Percentiles rank a stretch among this genome's conserved stretches.
phyloP scores from a whole-genome alignment of 2,113 vertebrate genomes.

The Cryptoleucopteryx plumbea region DNA sequence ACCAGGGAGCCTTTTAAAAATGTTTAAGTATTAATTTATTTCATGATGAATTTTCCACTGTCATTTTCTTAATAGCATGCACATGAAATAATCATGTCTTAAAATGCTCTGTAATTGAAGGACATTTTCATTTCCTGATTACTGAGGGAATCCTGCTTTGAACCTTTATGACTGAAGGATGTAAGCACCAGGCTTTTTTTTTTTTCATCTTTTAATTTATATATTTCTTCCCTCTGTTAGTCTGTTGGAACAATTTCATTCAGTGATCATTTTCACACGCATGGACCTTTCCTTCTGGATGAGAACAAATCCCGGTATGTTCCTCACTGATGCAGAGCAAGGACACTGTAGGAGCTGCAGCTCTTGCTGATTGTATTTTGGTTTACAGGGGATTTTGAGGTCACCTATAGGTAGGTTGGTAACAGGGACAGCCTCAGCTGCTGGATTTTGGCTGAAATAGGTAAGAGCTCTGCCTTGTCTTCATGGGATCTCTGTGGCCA shows the following conservation, averaged over 20 bases:
- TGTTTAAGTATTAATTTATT: conserved; percentile 77
- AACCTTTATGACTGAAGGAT: conserved; percentile 60
- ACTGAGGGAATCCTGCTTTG: conserved; percentile 66
- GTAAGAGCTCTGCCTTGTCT: background rate
- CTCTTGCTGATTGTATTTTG: background rate
- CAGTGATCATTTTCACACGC: background rate
- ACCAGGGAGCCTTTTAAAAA: conserved; percentile 70
- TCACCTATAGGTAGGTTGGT: background rate
- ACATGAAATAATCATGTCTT: conserved; percentile 78
- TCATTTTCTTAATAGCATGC: conserved; percentile 74
- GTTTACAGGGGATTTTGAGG: background rate
- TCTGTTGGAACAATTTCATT: background rate
- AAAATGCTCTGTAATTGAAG: conserved; percentile 70
- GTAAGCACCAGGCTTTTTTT: conserved; percentile 24
- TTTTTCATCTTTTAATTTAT: background rate
- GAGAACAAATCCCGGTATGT: background rate
- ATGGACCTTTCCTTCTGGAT: background rate
- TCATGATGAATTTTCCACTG: conserved; percentile 74
- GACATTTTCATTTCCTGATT: conserved; percentile 72
- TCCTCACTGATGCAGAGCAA: background rate
- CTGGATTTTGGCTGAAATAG: background rate
- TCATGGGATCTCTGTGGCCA: background rate
- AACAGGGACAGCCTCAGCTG: background rate
- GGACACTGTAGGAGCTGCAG: background rate
- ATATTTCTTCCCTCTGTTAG: background rate